These are phyloP conservation scores for Triplophysa rosa DNA, from an alignment of 2,113 vertebrate genomes.

Conservation along the genomic window DNA sequence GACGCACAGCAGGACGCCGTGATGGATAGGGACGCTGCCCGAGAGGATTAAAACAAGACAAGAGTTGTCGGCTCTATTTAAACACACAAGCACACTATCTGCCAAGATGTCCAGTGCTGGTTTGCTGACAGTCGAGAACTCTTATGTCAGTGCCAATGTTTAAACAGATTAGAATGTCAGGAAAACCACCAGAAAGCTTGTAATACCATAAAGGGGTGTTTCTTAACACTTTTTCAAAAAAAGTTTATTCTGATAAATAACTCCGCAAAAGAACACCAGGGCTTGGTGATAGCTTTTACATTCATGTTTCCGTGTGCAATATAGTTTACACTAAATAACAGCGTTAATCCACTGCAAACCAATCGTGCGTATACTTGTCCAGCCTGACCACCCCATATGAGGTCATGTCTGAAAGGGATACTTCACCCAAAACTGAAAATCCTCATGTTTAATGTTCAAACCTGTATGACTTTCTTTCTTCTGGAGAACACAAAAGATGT, in stretches of 20 bases:
- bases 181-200: not conserved
- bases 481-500: no score
- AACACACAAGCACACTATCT: conserved; percentile 11
- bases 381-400: not conserved
- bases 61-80: not conserved
- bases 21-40: conserved; percentile 20
- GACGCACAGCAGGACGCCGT: conserved; percentile 11
- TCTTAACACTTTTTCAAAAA: conserved; percentile 3
- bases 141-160: not conserved
- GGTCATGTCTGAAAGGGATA: not conserved
- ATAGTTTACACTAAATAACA: not conserved
- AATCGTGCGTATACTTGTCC: not conserved
- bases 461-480: no score
- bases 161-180: not conserved
- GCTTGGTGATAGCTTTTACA: not conserved
- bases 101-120: conserved; percentile 14
- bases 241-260: not conserved
- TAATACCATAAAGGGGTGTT: not conserved
- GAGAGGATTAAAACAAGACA: conserved; percentile 20
- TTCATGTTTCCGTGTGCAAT: not conserved
- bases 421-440: no score
- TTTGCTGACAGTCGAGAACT: conserved; percentile 10
- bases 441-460: no score
- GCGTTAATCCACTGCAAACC: not conserved
- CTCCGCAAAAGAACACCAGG: not conserved